Percentiles rank a stretch among this genome's conserved stretches.
phyloP scores from a whole-genome alignment of 2,797 vertebrate species.

The Tachyglossus aculeatus region DNA sequence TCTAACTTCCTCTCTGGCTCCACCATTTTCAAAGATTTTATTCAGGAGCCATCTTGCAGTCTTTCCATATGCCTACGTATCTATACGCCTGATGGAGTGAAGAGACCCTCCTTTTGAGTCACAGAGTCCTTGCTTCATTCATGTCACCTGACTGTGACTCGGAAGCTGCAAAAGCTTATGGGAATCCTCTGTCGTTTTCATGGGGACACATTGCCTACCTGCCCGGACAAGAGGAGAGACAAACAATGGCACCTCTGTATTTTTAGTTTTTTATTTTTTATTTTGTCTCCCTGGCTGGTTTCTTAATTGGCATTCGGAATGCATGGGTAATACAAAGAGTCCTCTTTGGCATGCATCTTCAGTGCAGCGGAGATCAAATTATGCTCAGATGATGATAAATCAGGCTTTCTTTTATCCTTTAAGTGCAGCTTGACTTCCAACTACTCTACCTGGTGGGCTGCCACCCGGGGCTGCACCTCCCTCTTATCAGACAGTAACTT shows the following conservation, averaged over 20 bases:
- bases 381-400: background rate
- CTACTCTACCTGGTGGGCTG: too few relatives aligned
- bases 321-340: background rate
- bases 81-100: too few relatives aligned
- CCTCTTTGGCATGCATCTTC: background rate
- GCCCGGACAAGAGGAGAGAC: background rate
- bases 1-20: too few relatives aligned
- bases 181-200: constrained; percentile 5
- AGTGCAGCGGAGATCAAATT: background rate
- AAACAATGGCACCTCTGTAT: background rate
- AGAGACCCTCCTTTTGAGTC: background rate
- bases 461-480: background rate
- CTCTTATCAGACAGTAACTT: background rate
- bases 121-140: background rate
- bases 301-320: constrained; percentile 7
- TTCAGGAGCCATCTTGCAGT: too few relatives aligned
- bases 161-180: background rate
- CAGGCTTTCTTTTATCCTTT: constrained; percentile 5
- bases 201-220: background rate
- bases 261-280: too few relatives aligned
- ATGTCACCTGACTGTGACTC: background rate
- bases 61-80: too few relatives aligned
- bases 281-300: background rate
- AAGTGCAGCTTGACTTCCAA: background rate
- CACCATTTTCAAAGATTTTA: too few relatives aligned